Base-by-base conservation (phyloP, 2,888 invertebrate species). In the Punctoribates punctum region DNA sequence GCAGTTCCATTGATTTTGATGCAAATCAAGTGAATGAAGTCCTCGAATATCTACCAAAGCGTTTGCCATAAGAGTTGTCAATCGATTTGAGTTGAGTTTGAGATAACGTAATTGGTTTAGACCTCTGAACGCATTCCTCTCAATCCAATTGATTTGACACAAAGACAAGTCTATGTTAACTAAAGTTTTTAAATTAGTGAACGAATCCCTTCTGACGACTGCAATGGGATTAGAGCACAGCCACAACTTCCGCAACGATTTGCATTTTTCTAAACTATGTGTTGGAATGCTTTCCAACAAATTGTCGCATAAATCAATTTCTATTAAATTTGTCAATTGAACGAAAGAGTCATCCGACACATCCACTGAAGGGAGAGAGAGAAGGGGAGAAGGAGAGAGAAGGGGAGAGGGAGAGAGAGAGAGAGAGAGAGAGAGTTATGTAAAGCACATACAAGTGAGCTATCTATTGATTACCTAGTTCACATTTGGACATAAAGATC, bases 1-100 rank as follows among this genome's bases (percentile, higher is more conserved):
- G 83, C 94, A 94, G 78, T 89, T 88, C 94, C 93, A 94, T 0
- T 91, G 92, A 84, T 94, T 94, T 79, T 91, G 91, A 79, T 93
- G 91, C 79, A 94, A 85, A 82, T 92, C 92, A 78, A 94, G 89
- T 60, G 90, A 90, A 83, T 91, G 90, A 73, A 94, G 86, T 79
- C 88, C 85, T 65, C 92, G 84, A 8, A 89, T 87, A 0, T 89
- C 90, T 78, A 92, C 85, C 23, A 90, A 88, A 23, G 60, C 57
- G 8, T 54, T 20, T 1, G 73, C 89, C 17, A 92, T 91, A 81
- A 93, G 88, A 81, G 88, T 88, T 76, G 88, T 88, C 78, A 94
- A 86, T 80, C 89, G 89, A 84, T 94, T 94, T 79, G 90, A 90
- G 84, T 92, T 91, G 78, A 94, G 84, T 82, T 92, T 92, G 76